Conservation (phyloP, 2,113 vertebrate species). For the Serinus canaria region DNA sequence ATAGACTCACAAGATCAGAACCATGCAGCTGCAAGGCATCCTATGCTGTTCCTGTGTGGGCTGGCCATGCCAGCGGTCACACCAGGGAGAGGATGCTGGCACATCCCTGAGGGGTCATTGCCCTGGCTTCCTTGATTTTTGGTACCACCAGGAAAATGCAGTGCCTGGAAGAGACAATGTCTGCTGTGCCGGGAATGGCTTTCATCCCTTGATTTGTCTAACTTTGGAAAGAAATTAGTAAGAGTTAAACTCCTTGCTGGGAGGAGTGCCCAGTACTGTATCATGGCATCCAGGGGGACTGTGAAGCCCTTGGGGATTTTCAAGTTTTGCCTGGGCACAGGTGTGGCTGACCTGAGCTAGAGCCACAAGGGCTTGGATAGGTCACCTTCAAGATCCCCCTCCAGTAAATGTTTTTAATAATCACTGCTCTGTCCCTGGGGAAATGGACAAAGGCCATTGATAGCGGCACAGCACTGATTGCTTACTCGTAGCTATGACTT, state of each 20-base stretch:
- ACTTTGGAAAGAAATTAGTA: not conserved
- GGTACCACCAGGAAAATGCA: not conserved
- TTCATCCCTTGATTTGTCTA: not conserved
- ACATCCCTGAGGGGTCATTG: not conserved
- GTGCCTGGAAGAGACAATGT: not conserved
- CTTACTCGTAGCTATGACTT: not conserved
- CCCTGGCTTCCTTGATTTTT: not conserved
- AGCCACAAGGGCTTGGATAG: not conserved
- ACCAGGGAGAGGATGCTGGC: not conserved
- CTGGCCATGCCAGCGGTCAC: not conserved
- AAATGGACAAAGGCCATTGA: not conserved
- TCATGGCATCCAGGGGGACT: not conserved
- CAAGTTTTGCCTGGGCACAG: not conserved
- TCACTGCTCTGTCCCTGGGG: accelerated
- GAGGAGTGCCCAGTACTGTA: not conserved
- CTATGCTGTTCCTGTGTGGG: conserved; percentile 27
- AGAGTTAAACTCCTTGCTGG: not conserved
- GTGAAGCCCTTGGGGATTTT: not conserved
- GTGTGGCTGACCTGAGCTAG: not conserved
- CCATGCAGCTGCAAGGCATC: not conserved
- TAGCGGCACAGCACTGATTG: not conserved
- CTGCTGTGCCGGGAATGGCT: not conserved
- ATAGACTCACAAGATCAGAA: conserved; percentile 10
- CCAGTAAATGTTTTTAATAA: not conserved
- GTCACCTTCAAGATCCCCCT: not conserved